phyloP scores from a whole-genome alignment of 23 tunicate genomes.

The Phallusia fumigata region DNA sequence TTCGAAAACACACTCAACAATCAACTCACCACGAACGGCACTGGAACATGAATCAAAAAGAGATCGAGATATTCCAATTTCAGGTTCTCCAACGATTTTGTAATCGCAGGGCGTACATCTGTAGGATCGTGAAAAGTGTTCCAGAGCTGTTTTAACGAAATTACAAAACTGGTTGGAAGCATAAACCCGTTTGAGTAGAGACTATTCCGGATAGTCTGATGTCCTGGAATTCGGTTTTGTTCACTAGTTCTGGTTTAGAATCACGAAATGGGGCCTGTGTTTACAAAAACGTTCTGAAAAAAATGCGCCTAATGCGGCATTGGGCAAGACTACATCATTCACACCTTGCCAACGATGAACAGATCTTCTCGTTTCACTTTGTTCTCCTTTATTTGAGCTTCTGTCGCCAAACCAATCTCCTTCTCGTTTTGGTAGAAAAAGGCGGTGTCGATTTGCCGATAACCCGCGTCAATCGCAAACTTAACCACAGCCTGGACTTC shows the following conservation, averaged over 20 bases:
- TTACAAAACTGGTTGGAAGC: too few relatives aligned
- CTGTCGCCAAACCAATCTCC: constrained; percentile 49
- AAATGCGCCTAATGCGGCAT: too few relatives aligned
- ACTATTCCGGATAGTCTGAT: too few relatives aligned
- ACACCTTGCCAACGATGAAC: constrained; percentile 64
- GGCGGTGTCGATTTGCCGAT: constrained; percentile 76
- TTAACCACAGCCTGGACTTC: constrained; percentile 54
- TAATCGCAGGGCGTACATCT: neutral
- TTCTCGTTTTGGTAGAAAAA: constrained; percentile 62
- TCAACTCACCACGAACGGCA: constrained; percentile 51
- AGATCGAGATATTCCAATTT: neutral
- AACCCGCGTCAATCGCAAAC: constrained; percentile 58
- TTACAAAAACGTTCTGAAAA: too few relatives aligned
- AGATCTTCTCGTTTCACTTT: constrained; percentile 69
- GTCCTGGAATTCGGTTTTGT: too few relatives aligned
- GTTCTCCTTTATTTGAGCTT: constrained; percentile 39
- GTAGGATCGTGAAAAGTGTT: neutral
- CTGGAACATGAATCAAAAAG: neutral
- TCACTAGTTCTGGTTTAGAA: too few relatives aligned
- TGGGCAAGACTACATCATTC: too few relatives aligned
- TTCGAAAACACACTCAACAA: too few relatives aligned
- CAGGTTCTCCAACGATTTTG: neutral
- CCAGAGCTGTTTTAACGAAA: neutral
- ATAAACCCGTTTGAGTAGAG: too few relatives aligned
- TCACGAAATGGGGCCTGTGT: too few relatives aligned